phyloP scores from a whole-genome alignment of 2,888 invertebrate species.

The Parnassius orleans region DNA sequence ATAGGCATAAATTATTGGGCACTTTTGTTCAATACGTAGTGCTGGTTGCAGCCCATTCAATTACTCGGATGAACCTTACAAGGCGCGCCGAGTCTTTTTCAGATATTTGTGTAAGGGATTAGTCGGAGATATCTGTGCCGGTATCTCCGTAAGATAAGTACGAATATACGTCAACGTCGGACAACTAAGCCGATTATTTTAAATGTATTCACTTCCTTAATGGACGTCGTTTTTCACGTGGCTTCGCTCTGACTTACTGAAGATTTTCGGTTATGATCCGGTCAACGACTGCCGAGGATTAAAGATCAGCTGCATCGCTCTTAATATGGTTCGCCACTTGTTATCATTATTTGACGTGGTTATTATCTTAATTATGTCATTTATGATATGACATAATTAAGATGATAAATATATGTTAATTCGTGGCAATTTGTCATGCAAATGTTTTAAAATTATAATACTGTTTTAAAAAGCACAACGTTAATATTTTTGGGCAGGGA shows the following conservation, averaged over 20 bases:
- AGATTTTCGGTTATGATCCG: slow-evolving; percentile 79
- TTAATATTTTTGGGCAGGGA: too few species aligned
- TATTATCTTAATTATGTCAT: slow-evolving; percentile 1
- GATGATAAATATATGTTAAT: too few species aligned
- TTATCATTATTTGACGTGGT: slow-evolving; percentile 10
- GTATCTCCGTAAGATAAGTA: slow-evolving; percentile 80
- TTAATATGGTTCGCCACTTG: slow-evolving; percentile 13
- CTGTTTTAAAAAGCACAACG: too few species aligned
- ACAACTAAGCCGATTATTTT: slow-evolving; percentile 81
- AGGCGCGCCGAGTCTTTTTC: slow-evolving; percentile 77
- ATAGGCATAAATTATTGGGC: slow-evolving; percentile 79
- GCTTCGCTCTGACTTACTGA: slow-evolving; percentile 70
- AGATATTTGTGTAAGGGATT: slow-evolving; percentile 79
- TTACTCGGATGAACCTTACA: slow-evolving; percentile 70
- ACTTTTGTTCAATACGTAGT: slow-evolving; percentile 77
- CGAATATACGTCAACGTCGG: slow-evolving; percentile 81
- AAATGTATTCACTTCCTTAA: slow-evolving; percentile 82
- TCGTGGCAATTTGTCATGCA: too few species aligned
- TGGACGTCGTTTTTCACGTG: slow-evolving; percentile 78
- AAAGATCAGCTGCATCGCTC: slow-evolving; percentile 42
- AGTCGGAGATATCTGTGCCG: slow-evolving; percentile 77
- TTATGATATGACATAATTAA: too few species aligned
- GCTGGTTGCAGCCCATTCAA: slow-evolving; percentile 71
- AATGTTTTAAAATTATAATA: too few species aligned
- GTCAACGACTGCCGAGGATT: slow-evolving; percentile 74